Evolutionary conservation across 2,113 vertebrate genomes (phyloP).

Genomic region (Cairina moschata): DNA sequence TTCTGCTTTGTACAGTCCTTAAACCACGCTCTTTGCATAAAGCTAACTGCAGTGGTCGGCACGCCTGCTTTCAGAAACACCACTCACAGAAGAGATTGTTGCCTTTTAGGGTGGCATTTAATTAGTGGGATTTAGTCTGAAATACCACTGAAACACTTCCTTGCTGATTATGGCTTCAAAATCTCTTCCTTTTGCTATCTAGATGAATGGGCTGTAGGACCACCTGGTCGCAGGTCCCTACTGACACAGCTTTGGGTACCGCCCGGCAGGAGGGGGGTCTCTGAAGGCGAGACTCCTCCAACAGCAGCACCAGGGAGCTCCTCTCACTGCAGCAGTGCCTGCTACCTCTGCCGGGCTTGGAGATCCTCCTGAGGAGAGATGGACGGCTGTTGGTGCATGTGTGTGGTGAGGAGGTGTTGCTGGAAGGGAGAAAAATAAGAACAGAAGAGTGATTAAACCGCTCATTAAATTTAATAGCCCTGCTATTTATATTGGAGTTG

Average conservation of each 20-base stretch:
- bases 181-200: not conserved
- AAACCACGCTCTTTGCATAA: not conserved
- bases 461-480: constrained; percentile 13
- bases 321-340: rapidly evolving
- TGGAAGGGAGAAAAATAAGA: not conserved
- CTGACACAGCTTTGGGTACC: not conserved
- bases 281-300: not conserved
- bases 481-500: not conserved
- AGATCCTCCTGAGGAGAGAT: not conserved
- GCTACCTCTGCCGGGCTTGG: too few relatives aligned
- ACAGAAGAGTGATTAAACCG: not conserved
- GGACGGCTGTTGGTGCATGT: rapidly evolving
- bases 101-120: not conserved
- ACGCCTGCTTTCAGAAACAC: not conserved
- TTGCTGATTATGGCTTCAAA: not conserved
- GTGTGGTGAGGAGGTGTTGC: not conserved
- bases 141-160: not conserved
- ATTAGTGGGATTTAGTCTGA: not conserved
- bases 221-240: not conserved
- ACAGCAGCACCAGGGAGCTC: rapidly evolving
- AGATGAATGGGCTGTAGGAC: not conserved
- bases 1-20: not conserved
- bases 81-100: not conserved
- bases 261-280: not conserved
- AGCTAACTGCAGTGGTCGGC: not conserved